Evolutionary conservation across 2,888 invertebrate species (phyloP).

Genomic region (Diarsia dahlii): DNA sequence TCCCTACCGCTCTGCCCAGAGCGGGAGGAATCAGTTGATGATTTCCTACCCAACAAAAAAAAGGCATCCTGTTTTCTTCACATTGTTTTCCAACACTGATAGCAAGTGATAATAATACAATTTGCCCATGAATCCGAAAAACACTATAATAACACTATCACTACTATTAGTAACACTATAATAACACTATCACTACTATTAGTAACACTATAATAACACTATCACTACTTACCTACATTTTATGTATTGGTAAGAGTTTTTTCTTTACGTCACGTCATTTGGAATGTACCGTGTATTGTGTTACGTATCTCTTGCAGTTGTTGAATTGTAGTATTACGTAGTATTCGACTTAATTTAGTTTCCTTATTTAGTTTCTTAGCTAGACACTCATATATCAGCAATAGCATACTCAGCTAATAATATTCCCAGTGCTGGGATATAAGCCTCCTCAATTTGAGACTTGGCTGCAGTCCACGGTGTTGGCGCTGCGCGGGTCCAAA

Average conservation of each 20-base stretch:
- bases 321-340: not conserved
- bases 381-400: not conserved
- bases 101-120: no score
- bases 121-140: no score
- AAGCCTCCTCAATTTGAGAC: not conserved
- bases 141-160: no score
- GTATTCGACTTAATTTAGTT: not conserved
- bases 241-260: not conserved
- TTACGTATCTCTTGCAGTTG: not conserved
- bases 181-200: no score
- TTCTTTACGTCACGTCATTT: not conserved
- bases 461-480: not conserved
- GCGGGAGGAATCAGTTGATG: no score
- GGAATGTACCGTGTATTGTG: not conserved
- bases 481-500: not conserved
- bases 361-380: not conserved
- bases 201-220: no score
- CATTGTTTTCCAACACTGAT: no score
- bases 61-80: no score
- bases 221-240: no score
- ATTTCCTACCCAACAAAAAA: no score
- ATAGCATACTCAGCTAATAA: not conserved
- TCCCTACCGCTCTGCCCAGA: no score
- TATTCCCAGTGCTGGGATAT: not conserved
- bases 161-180: no score